Percentiles rank a stretch among this genome's conserved stretches.
These are phyloP conservation scores for Drosophila pectinifera DNA, from an alignment of 1,140 invertebrate species.

Conservation along the genomic window DNA sequence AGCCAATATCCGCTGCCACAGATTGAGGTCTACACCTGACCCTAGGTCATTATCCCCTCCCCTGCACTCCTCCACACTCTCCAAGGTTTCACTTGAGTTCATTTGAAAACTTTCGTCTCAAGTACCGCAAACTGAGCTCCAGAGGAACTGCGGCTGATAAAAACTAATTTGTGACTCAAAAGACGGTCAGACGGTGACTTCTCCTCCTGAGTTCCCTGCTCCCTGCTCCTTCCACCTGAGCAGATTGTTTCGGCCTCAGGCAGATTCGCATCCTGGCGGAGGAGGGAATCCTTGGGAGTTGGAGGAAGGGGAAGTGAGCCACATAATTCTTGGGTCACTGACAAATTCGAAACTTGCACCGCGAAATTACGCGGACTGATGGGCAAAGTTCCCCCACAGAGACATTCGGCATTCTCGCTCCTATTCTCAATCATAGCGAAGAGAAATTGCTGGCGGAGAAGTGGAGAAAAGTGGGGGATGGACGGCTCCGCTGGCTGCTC, in stretches of 20 bases:
- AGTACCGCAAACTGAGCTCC: slow-evolving; percentile 29
- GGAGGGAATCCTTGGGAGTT: background rate
- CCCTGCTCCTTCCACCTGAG: slow-evolving; percentile 30
- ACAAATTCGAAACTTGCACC: slow-evolving; percentile 72
- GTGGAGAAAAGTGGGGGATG: background rate
- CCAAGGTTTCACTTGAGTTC: slow-evolving; percentile 23
- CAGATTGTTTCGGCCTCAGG: slow-evolving; percentile 56
- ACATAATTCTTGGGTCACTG: slow-evolving; percentile 58
- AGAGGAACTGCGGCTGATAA: slow-evolving; percentile 47
- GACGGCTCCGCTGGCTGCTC: slow-evolving; percentile 18
- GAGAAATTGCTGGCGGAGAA: slow-evolving; percentile 41
- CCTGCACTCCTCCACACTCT: background rate
- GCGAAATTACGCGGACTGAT: slow-evolving; percentile 71
- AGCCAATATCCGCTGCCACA: background rate
- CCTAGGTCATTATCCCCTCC: slow-evolving; percentile 11
- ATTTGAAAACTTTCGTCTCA: slow-evolving; percentile 50
- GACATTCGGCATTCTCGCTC: slow-evolving; percentile 35
- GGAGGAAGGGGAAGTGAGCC: slow-evolving; percentile 7
- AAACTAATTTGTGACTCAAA: slow-evolving; percentile 62
- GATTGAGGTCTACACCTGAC: slow-evolving; percentile 11
- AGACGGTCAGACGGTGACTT: slow-evolving; percentile 21
- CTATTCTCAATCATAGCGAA: slow-evolving; percentile 35
- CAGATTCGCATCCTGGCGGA: slow-evolving; percentile 31
- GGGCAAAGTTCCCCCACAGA: slow-evolving; percentile 62
- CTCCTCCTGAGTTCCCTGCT: background rate